phyloP scores from a whole-genome alignment of 2,797 vertebrate genomes.

The Trematomus bernacchii region DNA sequence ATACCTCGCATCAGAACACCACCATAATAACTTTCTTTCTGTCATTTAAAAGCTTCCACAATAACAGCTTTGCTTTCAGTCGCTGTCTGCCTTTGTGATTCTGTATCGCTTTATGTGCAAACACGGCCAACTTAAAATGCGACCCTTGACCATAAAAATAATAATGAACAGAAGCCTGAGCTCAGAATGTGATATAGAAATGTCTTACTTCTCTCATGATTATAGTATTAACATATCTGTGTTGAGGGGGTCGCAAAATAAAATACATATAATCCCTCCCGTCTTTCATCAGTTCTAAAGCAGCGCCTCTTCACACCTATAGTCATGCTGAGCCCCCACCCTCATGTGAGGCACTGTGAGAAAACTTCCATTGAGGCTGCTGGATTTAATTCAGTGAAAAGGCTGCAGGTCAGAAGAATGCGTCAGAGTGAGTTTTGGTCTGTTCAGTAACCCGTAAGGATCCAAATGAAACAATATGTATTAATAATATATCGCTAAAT shows the following conservation, averaged over 20 bases:
- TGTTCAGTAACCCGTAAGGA: constrained; percentile 45
- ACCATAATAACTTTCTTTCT: constrained; percentile 42
- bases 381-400: constrained; percentile 44
- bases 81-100: constrained; percentile 25
- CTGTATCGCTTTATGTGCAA: constrained; percentile 7
- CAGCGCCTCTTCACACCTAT: constrained; percentile 41
- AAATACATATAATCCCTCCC: constrained; percentile 17
- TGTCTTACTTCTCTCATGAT: background rate
- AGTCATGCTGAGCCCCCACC: constrained; percentile 30
- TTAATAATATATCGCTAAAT: constrained; percentile 74
- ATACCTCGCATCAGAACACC: constrained; percentile 53
- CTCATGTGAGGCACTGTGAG: background rate
- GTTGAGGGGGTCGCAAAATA: background rate
- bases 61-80: constrained; percentile 39
- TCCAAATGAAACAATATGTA: constrained; percentile 72
- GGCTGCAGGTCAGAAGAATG: constrained; percentile 46
- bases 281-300: constrained; percentile 28
- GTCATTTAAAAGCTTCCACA: constrained; percentile 32
- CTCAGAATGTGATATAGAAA: constrained; percentile 8
- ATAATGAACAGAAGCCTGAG: constrained; percentile 16
- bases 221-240: constrained; percentile 7
- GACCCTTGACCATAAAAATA: constrained; percentile 33
- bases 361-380: constrained; percentile 22
- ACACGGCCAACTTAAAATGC: constrained; percentile 41
- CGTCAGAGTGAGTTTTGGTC: constrained; percentile 31